A percentile compares a stretch with the other conserved stretches of the same genome.
phyloP scores from a whole-genome alignment of 2,113 vertebrate species.

The Pteropus alecto region DNA sequence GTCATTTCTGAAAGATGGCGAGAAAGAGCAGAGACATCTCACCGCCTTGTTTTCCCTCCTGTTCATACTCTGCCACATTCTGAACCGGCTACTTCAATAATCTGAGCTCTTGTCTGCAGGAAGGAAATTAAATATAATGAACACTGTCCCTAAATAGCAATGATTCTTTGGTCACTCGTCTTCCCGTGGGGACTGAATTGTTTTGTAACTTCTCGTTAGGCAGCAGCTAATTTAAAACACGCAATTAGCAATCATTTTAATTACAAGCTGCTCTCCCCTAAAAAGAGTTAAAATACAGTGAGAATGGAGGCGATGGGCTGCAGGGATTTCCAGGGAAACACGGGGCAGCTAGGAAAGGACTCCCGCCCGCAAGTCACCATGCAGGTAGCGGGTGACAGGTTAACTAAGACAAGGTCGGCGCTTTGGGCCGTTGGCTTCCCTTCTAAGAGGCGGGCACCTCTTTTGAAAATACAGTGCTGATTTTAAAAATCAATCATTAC shows the following conservation, averaged over 20 bases:
- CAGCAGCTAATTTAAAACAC: conserved; percentile 52
- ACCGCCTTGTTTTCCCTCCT: neutral
- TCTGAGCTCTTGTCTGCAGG: neutral
- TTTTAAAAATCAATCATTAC: neutral
- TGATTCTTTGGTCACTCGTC: neutral
- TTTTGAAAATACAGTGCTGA: neutral
- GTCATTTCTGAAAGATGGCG: neutral
- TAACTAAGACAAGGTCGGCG: neutral
- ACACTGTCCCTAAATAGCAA: neutral
- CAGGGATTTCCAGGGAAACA: neutral
- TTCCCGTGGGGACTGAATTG: neutral
- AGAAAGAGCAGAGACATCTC: neutral
- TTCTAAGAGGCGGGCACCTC: neutral
- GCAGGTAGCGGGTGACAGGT: accelerated
- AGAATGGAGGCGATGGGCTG: neutral
- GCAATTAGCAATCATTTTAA: conserved; percentile 56
- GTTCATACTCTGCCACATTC: neutral
- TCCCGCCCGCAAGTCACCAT: accelerated
- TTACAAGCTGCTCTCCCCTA: neutral
- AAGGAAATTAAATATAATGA: neutral
- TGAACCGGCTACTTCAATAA: neutral
- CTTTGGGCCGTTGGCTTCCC: neutral
- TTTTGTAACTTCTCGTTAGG: conserved; percentile 17
- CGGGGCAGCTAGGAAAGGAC: neutral
- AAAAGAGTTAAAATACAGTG: conserved; percentile 20